Percentiles rank a stretch among this genome's conserved stretches.
phyloP scores from a whole-genome alignment of 2,888 invertebrate genomes.

The Actias luna region DNA sequence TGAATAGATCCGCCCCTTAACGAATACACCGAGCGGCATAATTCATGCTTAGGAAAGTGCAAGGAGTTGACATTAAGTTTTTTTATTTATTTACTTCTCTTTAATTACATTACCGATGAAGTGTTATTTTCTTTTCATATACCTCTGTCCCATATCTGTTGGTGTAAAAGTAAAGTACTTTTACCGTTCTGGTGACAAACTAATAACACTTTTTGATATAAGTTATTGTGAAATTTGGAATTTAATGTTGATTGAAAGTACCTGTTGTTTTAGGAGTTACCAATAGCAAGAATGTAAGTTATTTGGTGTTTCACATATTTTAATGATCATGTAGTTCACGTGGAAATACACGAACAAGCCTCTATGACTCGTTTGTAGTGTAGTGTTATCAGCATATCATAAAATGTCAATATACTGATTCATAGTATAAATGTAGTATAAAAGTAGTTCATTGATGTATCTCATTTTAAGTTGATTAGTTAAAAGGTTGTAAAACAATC shows the following conservation, averaged over 20 bases:
- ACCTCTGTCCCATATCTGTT: no score
- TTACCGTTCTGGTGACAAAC: no score
- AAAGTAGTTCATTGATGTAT: background rate
- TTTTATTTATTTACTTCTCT: constrained; percentile 32
- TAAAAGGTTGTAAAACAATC: background rate
- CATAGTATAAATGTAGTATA: background rate
- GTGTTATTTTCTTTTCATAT: constrained; percentile 29
- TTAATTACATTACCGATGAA: constrained; percentile 50
- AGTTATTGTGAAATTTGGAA: no score
- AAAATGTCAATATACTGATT: background rate
- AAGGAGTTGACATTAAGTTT: constrained; percentile 74
- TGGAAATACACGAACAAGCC: background rate
- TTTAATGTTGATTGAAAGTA: no score
- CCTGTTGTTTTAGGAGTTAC: no score
- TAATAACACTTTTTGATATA: no score
- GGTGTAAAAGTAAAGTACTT: no score
- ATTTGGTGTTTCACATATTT: constrained; percentile 24
- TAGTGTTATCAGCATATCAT: background rate
- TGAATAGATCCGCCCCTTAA: constrained; percentile 81
- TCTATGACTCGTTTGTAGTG: background rate
- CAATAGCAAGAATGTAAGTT: background rate
- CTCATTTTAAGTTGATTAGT: background rate
- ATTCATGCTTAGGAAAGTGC: constrained; percentile 80
- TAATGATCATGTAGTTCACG: background rate
- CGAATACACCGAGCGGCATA: constrained; percentile 82